Conservation (phyloP, 1,140 invertebrate genomes). For the Leptopilina clavipes region DNA sequence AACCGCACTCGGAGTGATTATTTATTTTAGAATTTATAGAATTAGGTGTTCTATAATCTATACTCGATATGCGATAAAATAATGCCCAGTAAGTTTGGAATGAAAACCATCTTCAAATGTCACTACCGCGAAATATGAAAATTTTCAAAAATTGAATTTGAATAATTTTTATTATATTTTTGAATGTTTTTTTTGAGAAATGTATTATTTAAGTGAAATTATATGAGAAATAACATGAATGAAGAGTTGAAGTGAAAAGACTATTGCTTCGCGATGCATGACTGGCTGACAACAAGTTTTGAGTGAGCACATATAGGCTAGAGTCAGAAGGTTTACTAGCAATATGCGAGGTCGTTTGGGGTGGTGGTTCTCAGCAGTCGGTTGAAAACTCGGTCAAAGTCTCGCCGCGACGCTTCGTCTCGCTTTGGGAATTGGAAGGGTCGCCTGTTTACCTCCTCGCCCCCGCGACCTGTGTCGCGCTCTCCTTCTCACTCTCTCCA, state of each 20-base stretch:
- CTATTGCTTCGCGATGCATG: constrained; percentile 56
- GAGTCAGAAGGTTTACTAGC: constrained; percentile 61
- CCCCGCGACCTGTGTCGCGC: constrained; percentile 26
- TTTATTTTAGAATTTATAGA: no score
- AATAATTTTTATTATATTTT: no score
- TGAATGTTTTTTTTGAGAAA: no score
- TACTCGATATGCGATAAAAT: no score
- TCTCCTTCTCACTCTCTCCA: constrained; percentile 36
- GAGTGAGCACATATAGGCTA: constrained; percentile 56
- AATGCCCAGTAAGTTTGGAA: no score
- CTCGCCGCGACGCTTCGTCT: constrained; percentile 63
- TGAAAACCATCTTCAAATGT: no score
- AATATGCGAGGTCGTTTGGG: constrained; percentile 64
- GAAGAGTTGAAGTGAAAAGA: neutral
- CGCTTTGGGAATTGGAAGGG: constrained; percentile 63
- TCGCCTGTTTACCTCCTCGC: constrained; percentile 52
- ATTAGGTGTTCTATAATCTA: no score
- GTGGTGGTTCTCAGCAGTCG: constrained; percentile 57
- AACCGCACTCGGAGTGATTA: no score
- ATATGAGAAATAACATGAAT: neutral
- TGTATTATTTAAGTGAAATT: no score
- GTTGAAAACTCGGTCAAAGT: constrained; percentile 69
- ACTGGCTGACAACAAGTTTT: constrained; percentile 60
- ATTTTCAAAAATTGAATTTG: no score
- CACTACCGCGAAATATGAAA: no score